These are phyloP conservation scores for Drosophila mayaguana DNA, from an alignment of 2,888 invertebrate genomes.

Conservation along the genomic window DNA sequence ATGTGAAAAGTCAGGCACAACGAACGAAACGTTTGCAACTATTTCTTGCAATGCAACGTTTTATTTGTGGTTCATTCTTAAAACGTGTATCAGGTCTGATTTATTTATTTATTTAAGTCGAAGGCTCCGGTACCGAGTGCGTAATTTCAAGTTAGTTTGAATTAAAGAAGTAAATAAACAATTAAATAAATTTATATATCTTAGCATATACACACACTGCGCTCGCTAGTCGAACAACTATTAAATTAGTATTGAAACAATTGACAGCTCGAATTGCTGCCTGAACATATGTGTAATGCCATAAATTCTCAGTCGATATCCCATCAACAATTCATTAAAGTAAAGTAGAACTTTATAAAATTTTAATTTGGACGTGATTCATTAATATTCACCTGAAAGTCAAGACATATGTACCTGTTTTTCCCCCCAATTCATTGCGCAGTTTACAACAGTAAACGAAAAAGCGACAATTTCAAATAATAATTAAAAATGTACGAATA, in stretches of 20 bases:
- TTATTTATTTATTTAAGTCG: too few species aligned
- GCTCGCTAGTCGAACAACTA: neutral
- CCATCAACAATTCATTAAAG: constrained; percentile 19
- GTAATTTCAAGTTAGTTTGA: too few species aligned
- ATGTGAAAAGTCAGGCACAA: neutral
- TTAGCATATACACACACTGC: neutral
- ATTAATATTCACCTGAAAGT: constrained; percentile 4
- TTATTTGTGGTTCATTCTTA: neutral
- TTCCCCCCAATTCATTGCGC: neutral
- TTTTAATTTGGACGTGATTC: constrained; percentile 10
- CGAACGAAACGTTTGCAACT: neutral
- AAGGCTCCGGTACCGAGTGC: too few species aligned
- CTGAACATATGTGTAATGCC: constrained; percentile 2
- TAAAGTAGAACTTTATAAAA: constrained; percentile 15
- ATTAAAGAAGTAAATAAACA: too few species aligned
- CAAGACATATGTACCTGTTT: neutral
- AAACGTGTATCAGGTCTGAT: too few species aligned
- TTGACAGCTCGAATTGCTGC: neutral
- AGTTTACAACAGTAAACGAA: neutral
- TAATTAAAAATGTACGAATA: neutral
- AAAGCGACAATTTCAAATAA: neutral
- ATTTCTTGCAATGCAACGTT: neutral
- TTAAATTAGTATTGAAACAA: constrained; percentile 12
- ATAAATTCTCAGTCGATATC: constrained; percentile 17
- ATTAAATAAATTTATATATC: too few species aligned